Base-by-base conservation (phyloP, 2,888 invertebrate genomes). In the Thelaira solivaga region DNA sequence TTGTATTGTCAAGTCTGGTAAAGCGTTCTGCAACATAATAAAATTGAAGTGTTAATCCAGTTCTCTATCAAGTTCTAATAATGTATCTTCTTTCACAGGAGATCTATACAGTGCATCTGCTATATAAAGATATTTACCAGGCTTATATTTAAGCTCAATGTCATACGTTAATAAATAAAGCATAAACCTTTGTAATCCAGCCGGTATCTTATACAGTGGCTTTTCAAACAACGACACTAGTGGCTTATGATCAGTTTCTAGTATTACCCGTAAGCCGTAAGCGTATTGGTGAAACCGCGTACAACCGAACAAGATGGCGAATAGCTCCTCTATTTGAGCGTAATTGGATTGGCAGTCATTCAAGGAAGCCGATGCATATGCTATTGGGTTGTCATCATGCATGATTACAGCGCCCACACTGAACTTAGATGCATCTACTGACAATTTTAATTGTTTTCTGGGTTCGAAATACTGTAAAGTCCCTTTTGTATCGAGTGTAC, bases 401-500 rank as follows among this genome's bases (percentile, higher is more conserved):
- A 45, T 61, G 64, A 59, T 76, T 34, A 53, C 65, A 4, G 62
- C 69, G 8, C 64, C 78, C 8, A 71, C 69, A 1, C 61, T 71
- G 49, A 61, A 79, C 16, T 71, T 39, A 18, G 69, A 74, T 10
- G 59, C 74, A 75, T 78, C 65, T 4, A 61, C 61, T 1, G 61
- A 45, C 2, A 61, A n/a, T n/a, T n/a, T n/a, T n/a, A n/a, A n/a
- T n/a, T n/a, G n/a, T n/a, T n/a, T n/a, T n/a, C n/a, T n/a, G n/a
- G n/a, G n/a, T n/a, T n/a, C n/a, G n/a, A n/a, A n/a, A n/a, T n/a
- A n/a, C n/a, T n/a, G n/a, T n/a, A n/a, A n/a, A n/a, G n/a, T n/a
- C n/a, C n/a, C n/a, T n/a, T n/a, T n/a, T n/a, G n/a, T n/a, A n/a
- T n/a, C n/a, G n/a, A n/a, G n/a, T n/a, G n/a, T n/a, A n/a, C n/a